These are phyloP conservation scores for Tenebrosternarchus preto DNA, from an alignment of 2,113 vertebrate genomes.

Conservation along the genomic window DNA sequence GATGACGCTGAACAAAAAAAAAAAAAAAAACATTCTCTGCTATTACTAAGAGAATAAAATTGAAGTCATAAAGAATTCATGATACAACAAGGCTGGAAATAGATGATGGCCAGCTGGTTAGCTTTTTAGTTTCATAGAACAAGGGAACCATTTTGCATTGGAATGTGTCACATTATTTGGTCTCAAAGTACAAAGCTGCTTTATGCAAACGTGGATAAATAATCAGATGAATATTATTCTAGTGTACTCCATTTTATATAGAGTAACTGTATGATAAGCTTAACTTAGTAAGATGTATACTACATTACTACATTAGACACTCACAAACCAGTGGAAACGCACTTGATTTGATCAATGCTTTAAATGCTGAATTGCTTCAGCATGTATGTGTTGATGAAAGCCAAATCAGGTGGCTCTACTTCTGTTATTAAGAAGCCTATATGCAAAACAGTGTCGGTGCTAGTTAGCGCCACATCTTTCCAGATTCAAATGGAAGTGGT, in stretches of 20 bases:
- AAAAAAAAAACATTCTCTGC: background rate
- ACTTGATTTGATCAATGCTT: constrained; percentile 16
- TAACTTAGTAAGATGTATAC: too few relatives aligned
- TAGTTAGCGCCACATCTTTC: constrained; percentile 33
- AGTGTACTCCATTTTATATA: constrained; percentile 2
- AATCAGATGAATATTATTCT: background rate
- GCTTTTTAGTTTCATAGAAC: background rate
- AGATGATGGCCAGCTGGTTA: constrained; percentile 12
- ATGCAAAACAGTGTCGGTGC: constrained; percentile 38
- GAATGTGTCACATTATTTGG: background rate
- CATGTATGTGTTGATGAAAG: constrained; percentile 24
- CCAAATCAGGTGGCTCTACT: constrained; percentile 29
- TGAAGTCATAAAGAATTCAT: background rate
- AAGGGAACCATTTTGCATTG: background rate
- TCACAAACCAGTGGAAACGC: too few relatives aligned
- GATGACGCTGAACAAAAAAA: constrained; percentile 1
- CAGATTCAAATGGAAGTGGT: constrained; percentile 55
- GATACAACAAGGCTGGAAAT: constrained; percentile 18
- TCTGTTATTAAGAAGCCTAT: constrained; percentile 41
- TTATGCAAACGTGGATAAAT: too few relatives aligned
- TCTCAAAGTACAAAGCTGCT: too few relatives aligned
- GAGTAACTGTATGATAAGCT: constrained; percentile 21
- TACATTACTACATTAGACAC: too few relatives aligned
- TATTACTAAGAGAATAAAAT: constrained; percentile 1
- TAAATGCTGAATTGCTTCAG: constrained; percentile 26